Conservation (phyloP, 2,888 invertebrate genomes). For the Torymus auratus region DNA sequence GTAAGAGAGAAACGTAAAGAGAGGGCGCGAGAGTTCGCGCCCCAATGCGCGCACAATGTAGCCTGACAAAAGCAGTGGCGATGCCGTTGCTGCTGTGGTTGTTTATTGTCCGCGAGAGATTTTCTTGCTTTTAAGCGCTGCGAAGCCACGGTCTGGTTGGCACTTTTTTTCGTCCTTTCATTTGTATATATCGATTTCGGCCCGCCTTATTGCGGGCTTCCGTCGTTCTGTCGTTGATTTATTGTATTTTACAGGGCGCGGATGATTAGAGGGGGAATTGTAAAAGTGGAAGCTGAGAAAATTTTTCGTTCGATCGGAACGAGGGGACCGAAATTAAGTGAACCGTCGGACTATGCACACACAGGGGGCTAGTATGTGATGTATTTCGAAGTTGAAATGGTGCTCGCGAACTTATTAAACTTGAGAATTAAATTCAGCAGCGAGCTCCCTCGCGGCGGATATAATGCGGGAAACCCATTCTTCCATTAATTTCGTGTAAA, state of each 20-base stretch:
- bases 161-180: background rate
- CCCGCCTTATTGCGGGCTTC: background rate
- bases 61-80: conserved; percentile 39
- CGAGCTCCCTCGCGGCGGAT: too few species aligned
- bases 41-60: conserved; percentile 33
- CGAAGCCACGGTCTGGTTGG: background rate
- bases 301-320: too few species aligned
- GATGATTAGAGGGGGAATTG: background rate
- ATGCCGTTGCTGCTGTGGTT: background rate
- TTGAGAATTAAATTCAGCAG: too few species aligned
- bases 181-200: conserved; percentile 26
- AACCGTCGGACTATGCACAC: too few species aligned
- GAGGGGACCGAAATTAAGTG: too few species aligned
- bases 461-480: too few species aligned
- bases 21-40: background rate
- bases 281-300: too few species aligned
- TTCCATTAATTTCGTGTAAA: too few species aligned
- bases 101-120: conserved; percentile 44
- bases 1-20: conserved; percentile 32
- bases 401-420: too few species aligned
- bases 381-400: too few species aligned
- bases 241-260: background rate
- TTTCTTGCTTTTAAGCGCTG: conserved; percentile 41
- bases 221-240: background rate
- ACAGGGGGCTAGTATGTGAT: too few species aligned